These are phyloP conservation scores for Aepyceros melampus DNA, from an alignment of 2,113 vertebrate genomes.

Conservation along the genomic window DNA sequence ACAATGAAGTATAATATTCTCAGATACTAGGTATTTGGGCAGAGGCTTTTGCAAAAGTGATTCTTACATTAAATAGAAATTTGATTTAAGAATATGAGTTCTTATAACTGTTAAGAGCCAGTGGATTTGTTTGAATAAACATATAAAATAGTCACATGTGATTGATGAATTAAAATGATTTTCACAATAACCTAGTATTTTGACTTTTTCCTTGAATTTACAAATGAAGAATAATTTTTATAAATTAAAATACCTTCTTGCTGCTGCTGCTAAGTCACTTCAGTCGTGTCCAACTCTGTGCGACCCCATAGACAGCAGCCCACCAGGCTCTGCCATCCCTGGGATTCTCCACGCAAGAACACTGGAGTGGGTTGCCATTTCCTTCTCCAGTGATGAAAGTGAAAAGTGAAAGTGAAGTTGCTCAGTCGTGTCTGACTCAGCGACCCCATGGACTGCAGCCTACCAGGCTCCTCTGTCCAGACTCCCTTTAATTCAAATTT, in stretches of 20 bases:
- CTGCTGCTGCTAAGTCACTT: neutral
- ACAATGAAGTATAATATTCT: neutral
- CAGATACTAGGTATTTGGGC: neutral
- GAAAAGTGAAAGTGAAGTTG: neutral
- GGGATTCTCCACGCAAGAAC: too few species aligned
- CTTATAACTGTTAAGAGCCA: neutral
- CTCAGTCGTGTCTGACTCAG: neutral
- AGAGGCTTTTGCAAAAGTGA: neutral
- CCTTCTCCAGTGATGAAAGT: too few species aligned
- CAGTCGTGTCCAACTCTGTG: neutral
- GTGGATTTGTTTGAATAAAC: neutral
- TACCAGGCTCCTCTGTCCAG: neutral
- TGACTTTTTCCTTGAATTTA: conserved; percentile 21
- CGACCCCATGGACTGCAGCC: too few species aligned
- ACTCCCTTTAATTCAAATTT: neutral
- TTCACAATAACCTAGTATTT: neutral
- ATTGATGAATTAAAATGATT: neutral
- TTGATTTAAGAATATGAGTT: neutral
- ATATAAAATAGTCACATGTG: neutral
- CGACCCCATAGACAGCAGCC: too few species aligned
- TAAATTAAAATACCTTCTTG: conserved; percentile 12
- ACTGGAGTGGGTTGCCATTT: too few species aligned
- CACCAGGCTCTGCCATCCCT: too few species aligned
- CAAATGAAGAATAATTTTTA: neutral
- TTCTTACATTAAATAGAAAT: neutral